A percentile compares a stretch with the other conserved stretches of the same genome.
These are phyloP conservation scores for Grus americana DNA, from an alignment of 2,113 vertebrate genomes.

Conservation along the genomic window DNA sequence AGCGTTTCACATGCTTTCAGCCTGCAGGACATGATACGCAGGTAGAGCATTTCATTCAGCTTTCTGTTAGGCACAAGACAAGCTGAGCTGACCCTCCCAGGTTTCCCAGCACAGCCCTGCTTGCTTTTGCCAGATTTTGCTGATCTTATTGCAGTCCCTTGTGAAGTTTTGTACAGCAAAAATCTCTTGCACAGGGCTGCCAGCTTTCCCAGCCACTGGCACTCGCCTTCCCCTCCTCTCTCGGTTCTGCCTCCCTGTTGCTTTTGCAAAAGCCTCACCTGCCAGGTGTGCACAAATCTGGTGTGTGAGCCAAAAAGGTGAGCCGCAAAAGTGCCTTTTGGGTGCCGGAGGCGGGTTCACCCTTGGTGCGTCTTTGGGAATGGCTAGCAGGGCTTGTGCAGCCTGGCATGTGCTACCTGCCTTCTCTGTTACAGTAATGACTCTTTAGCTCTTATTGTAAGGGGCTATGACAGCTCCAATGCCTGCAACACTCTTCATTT, in stretches of 20 bases:
- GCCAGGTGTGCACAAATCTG: background rate
- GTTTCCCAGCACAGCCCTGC: background rate
- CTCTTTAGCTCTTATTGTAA: background rate
- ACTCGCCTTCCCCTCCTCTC: background rate
- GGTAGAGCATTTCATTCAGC: background rate
- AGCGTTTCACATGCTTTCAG: background rate
- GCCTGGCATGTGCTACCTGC: background rate
- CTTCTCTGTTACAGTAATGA: background rate
- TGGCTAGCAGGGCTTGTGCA: background rate
- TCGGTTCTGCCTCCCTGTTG: background rate
- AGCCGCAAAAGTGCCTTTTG: background rate
- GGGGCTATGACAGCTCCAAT: background rate
- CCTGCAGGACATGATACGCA: background rate
- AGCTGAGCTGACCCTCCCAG: background rate
- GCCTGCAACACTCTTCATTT: background rate
- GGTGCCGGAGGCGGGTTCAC: background rate
- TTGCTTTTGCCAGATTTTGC: background rate
- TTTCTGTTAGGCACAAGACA: background rate
- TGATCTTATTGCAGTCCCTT: background rate
- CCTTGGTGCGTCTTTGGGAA: background rate
- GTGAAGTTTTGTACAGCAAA: fast-evolving
- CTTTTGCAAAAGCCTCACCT: background rate
- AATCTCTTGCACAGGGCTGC: background rate
- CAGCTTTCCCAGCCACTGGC: background rate
- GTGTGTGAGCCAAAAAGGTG: background rate